Base-by-base conservation (phyloP, 2,113 vertebrate species). In the Amphiprion percula region DNA sequence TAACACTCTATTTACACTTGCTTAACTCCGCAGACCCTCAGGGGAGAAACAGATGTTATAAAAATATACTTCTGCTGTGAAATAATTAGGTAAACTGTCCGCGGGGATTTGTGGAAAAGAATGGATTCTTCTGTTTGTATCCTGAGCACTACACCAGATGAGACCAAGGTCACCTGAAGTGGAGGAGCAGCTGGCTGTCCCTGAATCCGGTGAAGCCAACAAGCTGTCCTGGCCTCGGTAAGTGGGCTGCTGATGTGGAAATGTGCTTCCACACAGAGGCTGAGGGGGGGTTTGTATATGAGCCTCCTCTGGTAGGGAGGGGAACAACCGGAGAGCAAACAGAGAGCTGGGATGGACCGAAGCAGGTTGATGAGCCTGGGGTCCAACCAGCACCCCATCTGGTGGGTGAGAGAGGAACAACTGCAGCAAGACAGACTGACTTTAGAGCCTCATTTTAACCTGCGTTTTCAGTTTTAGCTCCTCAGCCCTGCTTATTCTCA, bases 321-420 rank as follows among this genome's bases (percentile, higher is more conserved):
- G 49, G 79, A 50, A 28, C 12, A 62, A 41, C 47, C 64, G 33
- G 2, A 41, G 16, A 79, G 79, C 26, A 50, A 50, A 50, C 70
- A 33, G 2, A 28, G 16, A 81, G 77, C 23, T 58, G 59, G 63
- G 28, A 28, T 10, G 49, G 64, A 67, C 63, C 62, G 67, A 58
- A 50, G 62, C 53, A 26, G 28, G 37, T 55, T 69, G 8, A 60
- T 17, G 17, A 23, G 28, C 15, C 68, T 52, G 72, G 49, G 74
- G 60, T 58, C 79, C 58, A 62, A 15, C 28, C 59, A 82, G 62
- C 67, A 78, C 91, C 72, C 91, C 91, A 87, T 83, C 90, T 93
- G 84, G 74, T 90, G 92, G 90, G 65, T 49, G 44, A 76, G 9
- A 33, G 65, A 46, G 70, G 84, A 84, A 90, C 76, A 68, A 82